Evolutionary conservation across 37 sponge, comb jelly and placozoan species (phyloP).

Genomic region (Crambe crambe): DNA sequence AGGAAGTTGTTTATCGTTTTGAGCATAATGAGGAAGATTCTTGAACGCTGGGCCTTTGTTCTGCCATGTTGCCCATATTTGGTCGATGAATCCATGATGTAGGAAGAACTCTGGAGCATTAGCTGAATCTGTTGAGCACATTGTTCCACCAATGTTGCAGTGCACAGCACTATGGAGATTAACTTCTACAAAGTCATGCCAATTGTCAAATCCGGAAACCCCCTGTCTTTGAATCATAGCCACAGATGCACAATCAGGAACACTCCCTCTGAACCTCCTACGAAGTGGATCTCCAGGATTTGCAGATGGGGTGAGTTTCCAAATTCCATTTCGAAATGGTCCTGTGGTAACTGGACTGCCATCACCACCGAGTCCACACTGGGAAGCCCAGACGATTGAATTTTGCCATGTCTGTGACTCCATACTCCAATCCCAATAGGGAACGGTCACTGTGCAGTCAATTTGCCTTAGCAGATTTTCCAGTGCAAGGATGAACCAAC

Average conservation of each 20-base stretch:
- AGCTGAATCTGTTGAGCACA: too few relatives aligned
- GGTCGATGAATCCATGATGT: too few relatives aligned
- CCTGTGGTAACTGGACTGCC: constrained; percentile 39
- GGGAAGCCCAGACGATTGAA: constrained; percentile 35
- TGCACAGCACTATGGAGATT: too few relatives aligned
- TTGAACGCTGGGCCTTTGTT: too few relatives aligned
- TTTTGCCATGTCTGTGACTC: constrained; percentile 31
- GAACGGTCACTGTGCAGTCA: constrained; percentile 50
- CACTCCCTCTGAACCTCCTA: constrained; percentile 21
- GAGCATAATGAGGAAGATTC: too few relatives aligned
- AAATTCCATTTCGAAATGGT: constrained; percentile 11
- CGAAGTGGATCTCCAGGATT: not conserved
- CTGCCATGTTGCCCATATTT: too few relatives aligned
- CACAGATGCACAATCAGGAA: constrained; percentile 35
- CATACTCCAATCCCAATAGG: constrained; percentile 71
- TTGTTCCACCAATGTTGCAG: too few relatives aligned
- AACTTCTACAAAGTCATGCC: constrained; percentile 6
- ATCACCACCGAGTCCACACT: constrained; percentile 45
- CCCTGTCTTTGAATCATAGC: not conserved
- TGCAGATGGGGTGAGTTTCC: constrained; percentile 28
- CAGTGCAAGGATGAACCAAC: constrained; percentile 47
- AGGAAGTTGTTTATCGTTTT: too few relatives aligned
- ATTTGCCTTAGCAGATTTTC: constrained; percentile 47
- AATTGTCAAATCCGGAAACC: constrained; percentile 16
- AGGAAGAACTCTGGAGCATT: too few relatives aligned